These are phyloP conservation scores for Acanthochromis polyacanthus DNA, from an alignment of 2,113 vertebrate species.

Conservation along the genomic window DNA sequence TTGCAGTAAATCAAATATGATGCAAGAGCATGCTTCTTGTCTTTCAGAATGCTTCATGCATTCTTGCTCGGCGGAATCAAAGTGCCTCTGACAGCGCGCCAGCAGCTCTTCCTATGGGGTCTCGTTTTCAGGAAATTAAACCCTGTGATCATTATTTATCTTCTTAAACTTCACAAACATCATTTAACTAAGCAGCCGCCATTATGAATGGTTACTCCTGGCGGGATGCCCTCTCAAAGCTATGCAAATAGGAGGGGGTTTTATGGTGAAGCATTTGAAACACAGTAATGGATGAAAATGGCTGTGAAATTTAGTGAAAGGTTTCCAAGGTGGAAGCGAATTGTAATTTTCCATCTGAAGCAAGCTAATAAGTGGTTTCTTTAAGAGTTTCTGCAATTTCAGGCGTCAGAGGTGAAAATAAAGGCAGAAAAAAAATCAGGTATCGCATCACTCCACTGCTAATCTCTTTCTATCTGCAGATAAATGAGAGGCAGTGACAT, in stretches of 20 bases:
- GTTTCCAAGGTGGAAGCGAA: constrained; percentile 44
- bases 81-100: constrained; percentile 24
- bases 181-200: constrained; percentile 41
- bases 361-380: background rate
- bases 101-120: constrained; percentile 22
- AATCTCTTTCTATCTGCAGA: constrained; percentile 45
- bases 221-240: constrained; percentile 53
- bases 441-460: constrained; percentile 4
- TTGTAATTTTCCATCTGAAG: constrained; percentile 42
- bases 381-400: background rate
- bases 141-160: constrained; percentile 47
- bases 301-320: constrained; percentile 39
- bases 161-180: constrained; percentile 43
- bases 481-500: constrained; percentile 49
- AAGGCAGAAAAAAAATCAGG: constrained; percentile 17
- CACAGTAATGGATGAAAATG: constrained; percentile 74
- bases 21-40: constrained; percentile 37
- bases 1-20: constrained; percentile 42
- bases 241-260: constrained; percentile 70
- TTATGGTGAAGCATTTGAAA: constrained; percentile 67
- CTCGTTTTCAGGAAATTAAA: constrained; percentile 43
- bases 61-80: constrained; percentile 21
- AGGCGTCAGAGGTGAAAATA: constrained; percentile 5
- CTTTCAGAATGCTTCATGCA: constrained; percentile 7
- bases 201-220: constrained; percentile 57